Evolutionary conservation across 2,113 vertebrate species (phyloP).

Genomic region (Paramisgurnus dabryanus): DNA sequence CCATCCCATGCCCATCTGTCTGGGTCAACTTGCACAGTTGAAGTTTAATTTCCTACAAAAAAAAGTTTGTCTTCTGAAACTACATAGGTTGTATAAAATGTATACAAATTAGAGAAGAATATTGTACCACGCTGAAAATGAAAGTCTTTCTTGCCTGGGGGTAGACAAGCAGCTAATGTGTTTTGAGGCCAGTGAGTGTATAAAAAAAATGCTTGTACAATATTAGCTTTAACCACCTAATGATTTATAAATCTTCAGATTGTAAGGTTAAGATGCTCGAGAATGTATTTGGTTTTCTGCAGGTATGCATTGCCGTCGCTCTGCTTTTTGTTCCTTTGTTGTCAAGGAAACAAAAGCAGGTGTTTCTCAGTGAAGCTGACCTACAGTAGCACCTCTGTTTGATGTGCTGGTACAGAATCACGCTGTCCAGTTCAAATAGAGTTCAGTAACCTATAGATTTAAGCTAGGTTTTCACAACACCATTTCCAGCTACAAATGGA

Average conservation of each 20-base stretch:
- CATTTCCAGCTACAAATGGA: too few relatives aligned
- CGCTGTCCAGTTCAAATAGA: neutral
- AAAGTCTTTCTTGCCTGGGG: too few relatives aligned
- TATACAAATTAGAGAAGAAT: too few relatives aligned
- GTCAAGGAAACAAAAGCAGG: constrained; percentile 4
- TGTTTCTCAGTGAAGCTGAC: constrained; percentile 17
- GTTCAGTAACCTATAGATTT: neutral
- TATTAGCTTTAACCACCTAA: neutral
- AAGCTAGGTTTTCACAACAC: neutral
- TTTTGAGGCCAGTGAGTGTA: neutral
- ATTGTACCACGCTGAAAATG: too few relatives aligned
- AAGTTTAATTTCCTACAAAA: too few relatives aligned
- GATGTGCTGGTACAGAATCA: neutral
- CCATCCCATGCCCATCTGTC: too few relatives aligned
- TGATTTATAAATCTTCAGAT: neutral
- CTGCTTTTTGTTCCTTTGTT: neutral
- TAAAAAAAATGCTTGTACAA: neutral
- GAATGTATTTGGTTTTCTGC: too few relatives aligned
- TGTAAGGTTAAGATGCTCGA: neutral
- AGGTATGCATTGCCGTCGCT: too few relatives aligned
- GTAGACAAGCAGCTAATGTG: neutral
- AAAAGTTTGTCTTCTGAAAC: too few relatives aligned
- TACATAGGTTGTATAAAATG: too few relatives aligned
- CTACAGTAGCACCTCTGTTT: neutral
- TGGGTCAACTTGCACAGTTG: too few relatives aligned